Percentiles rank a stretch among this genome's conserved stretches.
Evolutionary conservation across 2,797 vertebrate genomes (phyloP).

Genomic region (Anomalospiza imberbis): DNA sequence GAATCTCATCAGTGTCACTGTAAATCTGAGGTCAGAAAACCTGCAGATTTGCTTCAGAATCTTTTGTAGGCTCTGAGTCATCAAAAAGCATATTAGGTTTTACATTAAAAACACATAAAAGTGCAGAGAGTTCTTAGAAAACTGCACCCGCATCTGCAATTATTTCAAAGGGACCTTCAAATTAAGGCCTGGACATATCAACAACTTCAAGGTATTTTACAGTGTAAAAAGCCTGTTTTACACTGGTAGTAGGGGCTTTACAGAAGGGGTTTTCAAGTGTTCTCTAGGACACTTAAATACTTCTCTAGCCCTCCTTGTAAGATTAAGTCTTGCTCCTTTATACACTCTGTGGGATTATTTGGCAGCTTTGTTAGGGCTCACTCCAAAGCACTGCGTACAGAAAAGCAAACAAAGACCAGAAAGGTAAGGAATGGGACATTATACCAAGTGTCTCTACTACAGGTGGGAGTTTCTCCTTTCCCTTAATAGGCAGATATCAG

Average conservation of each 20-base stretch:
- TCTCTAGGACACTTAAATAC: conserved; percentile 20
- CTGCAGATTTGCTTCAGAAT: background rate
- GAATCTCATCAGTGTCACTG: background rate
- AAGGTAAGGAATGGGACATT: background rate
- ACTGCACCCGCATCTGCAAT: background rate
- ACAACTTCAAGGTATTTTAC: conserved; percentile 4
- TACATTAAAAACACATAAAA: background rate
- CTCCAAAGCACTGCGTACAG: background rate
- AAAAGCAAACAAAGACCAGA: background rate
- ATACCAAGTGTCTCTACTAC: background rate
- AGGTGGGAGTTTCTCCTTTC: background rate
- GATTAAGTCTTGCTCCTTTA: conserved; percentile 33
- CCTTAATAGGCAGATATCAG: background rate
- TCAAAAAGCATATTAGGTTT: background rate
- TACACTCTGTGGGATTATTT: background rate
- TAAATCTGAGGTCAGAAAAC: background rate
- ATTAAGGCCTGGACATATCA: background rate
- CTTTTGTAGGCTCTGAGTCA: background rate
- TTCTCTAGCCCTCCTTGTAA: conserved; percentile 14
- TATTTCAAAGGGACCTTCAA: background rate
- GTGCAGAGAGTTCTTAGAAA: background rate
- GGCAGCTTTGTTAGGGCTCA: conserved; percentile 14
- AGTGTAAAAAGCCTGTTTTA: conserved; percentile 13
- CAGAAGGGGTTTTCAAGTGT: conserved; percentile 43
- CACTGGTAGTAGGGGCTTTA: conserved; percentile 2